Evolutionary conservation across 2,888 invertebrate species (phyloP).

Genomic region (Lasioglossum calceatum): DNA sequence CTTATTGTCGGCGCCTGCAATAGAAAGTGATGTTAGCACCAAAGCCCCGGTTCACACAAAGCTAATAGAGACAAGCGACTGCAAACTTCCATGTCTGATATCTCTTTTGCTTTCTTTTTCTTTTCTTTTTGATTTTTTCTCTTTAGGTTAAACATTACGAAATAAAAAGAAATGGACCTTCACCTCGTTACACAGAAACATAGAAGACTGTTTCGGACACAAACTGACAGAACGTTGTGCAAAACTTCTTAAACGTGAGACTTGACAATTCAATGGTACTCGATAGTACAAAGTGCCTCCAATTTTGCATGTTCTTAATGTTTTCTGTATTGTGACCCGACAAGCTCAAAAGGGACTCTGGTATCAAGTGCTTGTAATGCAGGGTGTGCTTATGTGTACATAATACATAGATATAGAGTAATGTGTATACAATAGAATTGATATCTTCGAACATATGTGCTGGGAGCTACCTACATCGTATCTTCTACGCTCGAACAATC

Average conservation of each 20-base stretch:
- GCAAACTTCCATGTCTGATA: slow-evolving; percentile 42
- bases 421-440: neutral
- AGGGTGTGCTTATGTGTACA: neutral
- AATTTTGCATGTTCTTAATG: slow-evolving; percentile 18
- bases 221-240: slow-evolving; percentile 49
- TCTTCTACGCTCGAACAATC: neutral
- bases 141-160: neutral
- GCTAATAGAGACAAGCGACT: slow-evolving; percentile 56
- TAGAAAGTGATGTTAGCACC: slow-evolving; percentile 83
- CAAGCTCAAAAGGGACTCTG: neutral
- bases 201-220: slow-evolving; percentile 29
- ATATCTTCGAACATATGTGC: neutral
- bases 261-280: slow-evolving; percentile 33
- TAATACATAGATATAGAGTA: neutral
- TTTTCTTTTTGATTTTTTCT: neutral
- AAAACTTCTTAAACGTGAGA: slow-evolving; percentile 41
- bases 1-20: slow-evolving; percentile 85
- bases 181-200: slow-evolving; percentile 37
- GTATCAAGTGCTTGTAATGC: neutral
- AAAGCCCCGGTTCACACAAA: slow-evolving; percentile 69
- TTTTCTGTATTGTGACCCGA: slow-evolving; percentile 23
- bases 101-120: neutral
- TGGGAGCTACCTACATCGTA: neutral
- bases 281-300: slow-evolving; percentile 31
- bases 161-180: slow-evolving; percentile 18